Base-by-base conservation (phyloP, 2,797 vertebrate genomes). In the Glyptemys insculpta region DNA sequence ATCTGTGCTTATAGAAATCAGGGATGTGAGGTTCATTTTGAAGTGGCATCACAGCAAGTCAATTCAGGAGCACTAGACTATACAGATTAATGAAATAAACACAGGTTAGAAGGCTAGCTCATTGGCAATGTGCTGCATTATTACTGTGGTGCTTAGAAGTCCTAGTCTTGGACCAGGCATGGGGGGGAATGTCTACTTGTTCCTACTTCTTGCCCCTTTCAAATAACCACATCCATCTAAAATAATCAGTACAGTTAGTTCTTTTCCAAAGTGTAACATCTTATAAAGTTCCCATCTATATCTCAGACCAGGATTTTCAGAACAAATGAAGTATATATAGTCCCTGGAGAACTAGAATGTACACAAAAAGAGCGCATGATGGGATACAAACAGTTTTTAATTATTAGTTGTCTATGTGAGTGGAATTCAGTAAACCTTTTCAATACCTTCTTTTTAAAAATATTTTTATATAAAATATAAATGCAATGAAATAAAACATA, bases 1-100 rank as follows among this genome's bases (percentile, higher is more conserved):
- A 80, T 94, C 89, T 94, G 79, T 92, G 78, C 84, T 96, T 97
- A 94, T 91, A 83, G 93, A 97, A 97, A 96, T 94, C 80, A 85
- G 50, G 80, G 44, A 72, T 93, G 85, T 85, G 74, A 89, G 94
- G 50, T 88, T 97, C 88, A 91, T 95, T 97, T 88, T 96, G 81
- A 96, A 96, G 92, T 92, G 90, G 88, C 90, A 89, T 88, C 62
- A 79, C 79, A 91, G 81, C 27, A 90, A 96, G 79, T 91, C 47
- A 86, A 53, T 88, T 97, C 83, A 93, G 94, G 50, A 94, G 54
- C 47, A 92, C 81, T 96, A 93, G 96, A 93, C 59, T 81, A 47
- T 1, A 3, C 5, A 56, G 53, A 1, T 91, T 85, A 90, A 37
- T 62, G 41, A 59, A 57, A 11, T 56, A 83, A 62, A 62, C 44